Percentiles rank a stretch among this genome's conserved stretches.
Conservation (phyloP, 2,888 invertebrate species). For the Synanthedon tipuliformis region DNA sequence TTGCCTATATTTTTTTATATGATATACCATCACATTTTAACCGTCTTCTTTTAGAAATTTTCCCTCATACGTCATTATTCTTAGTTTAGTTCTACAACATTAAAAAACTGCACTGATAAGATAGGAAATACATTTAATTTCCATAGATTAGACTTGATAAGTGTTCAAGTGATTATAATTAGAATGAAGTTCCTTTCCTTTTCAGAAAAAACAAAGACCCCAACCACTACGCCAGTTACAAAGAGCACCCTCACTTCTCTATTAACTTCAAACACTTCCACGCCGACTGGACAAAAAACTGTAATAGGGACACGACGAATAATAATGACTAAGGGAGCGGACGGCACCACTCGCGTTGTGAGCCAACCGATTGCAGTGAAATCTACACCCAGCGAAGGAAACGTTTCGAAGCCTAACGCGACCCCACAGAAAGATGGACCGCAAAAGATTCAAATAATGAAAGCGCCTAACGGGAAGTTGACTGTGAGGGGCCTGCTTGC, state of each 20-base stretch:
- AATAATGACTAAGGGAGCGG: slow-evolving; percentile 81
- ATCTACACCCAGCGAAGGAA: slow-evolving; percentile 55
- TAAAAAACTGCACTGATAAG: no score
- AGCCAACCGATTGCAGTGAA: slow-evolving; percentile 66
- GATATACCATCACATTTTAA: no score
- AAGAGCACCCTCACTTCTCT: slow-evolving; percentile 77
- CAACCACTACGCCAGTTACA: slow-evolving; percentile 56
- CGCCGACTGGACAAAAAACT: slow-evolving; percentile 72
- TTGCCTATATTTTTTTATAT: no score
- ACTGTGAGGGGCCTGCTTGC: slow-evolving; percentile 92
- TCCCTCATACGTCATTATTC: no score
- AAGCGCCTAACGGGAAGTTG: slow-evolving; percentile 90
- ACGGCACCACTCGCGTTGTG: slow-evolving; percentile 75
- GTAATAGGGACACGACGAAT: slow-evolving; percentile 76
- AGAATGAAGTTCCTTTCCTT: slow-evolving; percentile 1
- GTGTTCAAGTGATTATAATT: slow-evolving; percentile 43
- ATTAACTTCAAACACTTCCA: slow-evolving; percentile 63
- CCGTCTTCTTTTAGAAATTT: no score
- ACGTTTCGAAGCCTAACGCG: slow-evolving; percentile 28
- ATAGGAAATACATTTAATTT: no score
- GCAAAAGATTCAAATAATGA: slow-evolving; percentile 91
- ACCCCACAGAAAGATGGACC: slow-evolving; percentile 58
- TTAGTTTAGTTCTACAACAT: no score
- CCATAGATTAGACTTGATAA: no score
- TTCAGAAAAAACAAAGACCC: slow-evolving; percentile 49